Evolutionary conservation across 2,797 vertebrate species (phyloP).

Genomic region (Chrysocyon brachyurus): DNA sequence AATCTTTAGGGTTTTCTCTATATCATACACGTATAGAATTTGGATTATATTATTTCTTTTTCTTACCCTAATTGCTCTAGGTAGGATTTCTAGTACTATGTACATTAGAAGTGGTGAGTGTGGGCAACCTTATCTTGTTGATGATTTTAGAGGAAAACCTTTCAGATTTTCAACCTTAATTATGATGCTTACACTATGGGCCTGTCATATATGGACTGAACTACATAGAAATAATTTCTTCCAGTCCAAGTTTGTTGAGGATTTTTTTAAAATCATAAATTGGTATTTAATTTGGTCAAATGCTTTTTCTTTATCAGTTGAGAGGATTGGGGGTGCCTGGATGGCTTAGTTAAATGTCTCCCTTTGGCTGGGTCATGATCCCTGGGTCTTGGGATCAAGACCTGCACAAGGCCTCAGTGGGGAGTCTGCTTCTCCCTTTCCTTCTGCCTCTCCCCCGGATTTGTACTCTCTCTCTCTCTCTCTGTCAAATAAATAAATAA

Average conservation of each 20-base stretch:
- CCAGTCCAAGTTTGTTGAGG: not conserved
- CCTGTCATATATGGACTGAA: not conserved
- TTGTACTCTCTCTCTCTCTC: too few relatives aligned
- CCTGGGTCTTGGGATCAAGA: too few relatives aligned
- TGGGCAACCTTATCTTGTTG: not conserved
- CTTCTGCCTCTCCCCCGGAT: too few relatives aligned
- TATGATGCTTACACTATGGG: not conserved
- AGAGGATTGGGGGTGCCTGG: not conserved
- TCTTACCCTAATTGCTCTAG: not conserved
- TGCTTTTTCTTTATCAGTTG: not conserved
- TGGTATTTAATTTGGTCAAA: not conserved
- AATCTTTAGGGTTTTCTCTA: not conserved
- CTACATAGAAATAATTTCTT: not conserved
- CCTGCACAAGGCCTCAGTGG: too few relatives aligned
- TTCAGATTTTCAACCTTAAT: not conserved
- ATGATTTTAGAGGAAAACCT: not conserved
- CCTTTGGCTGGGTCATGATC: too few relatives aligned
- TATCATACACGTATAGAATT: not conserved
- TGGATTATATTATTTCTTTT: not conserved
- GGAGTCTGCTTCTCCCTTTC: too few relatives aligned
- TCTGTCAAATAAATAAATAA: too few relatives aligned
- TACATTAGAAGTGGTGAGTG: not conserved
- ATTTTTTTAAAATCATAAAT: not conserved
- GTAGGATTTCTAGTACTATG: not conserved
- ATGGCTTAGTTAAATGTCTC: too few relatives aligned